A percentile compares a stretch with the other conserved stretches of the same genome.
phyloP scores from a whole-genome alignment of 37 sponge, comb jelly and placozoan species.

The Diacarnus erythraeanus region DNA sequence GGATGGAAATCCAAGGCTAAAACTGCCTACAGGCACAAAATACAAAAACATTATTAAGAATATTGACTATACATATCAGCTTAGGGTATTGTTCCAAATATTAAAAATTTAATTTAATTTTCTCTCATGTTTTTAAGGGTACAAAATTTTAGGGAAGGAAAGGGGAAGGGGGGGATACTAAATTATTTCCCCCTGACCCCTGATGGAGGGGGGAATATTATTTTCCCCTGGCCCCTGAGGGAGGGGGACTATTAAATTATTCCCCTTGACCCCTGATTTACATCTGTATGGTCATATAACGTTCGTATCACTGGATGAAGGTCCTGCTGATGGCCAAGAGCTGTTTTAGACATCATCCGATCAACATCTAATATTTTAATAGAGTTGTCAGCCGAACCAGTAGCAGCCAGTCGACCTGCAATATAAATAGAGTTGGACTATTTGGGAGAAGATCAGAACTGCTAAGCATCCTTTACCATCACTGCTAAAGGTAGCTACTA shows the following conservation, averaged over 20 bases:
- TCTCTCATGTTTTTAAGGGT: no score
- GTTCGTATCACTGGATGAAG: conserved; percentile 87
- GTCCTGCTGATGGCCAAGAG: conserved; percentile 72
- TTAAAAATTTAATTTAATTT: no score
- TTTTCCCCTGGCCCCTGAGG: no score
- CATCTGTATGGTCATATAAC: conserved; percentile 85
- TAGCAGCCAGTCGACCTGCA: conserved; percentile 80
- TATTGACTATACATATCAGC: no score
- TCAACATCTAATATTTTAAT: conserved; percentile 93
- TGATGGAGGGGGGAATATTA: not conserved
- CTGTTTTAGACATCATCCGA: conserved; percentile 73
- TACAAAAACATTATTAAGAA: no score
- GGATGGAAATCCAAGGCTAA: conserved; percentile 91
- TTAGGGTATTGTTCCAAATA: no score
- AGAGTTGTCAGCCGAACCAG: conserved; percentile 79
- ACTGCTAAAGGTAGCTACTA: conserved; percentile 71
- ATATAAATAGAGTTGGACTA: no score
- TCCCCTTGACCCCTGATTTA: no score
- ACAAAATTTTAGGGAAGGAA: not conserved
- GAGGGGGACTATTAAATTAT: not conserved
- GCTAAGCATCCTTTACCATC: conserved; percentile 44
- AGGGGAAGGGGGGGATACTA: not conserved
- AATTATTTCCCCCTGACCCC: no score
- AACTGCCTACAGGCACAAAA: conserved; percentile 62
- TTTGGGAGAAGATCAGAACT: not conserved